Evolutionary conservation across 2,888 invertebrate species (phyloP), one percentile per base, ranked within the genome.

Genomic region (Bedellia somnulentella): DNA sequence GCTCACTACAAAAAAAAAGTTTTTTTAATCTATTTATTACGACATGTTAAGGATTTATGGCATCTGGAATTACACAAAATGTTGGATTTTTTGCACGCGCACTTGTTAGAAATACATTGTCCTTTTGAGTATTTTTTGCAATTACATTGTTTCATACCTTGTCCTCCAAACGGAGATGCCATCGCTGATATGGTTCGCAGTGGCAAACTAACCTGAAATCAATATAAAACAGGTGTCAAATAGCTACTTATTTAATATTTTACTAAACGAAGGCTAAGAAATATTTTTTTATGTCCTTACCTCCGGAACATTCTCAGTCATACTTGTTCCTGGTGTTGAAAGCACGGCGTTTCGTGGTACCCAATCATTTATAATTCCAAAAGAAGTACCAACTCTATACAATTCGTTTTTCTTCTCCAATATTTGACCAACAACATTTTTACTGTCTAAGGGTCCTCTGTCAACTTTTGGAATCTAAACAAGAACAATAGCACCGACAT

Each of bases 111-210:
- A 22, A 32, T 17, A 24, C 35, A 30, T 28, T 33, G 32, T 32
- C 30, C 32, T 10, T 32, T 35, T 21, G 16, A 30, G 28, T 30
- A 30, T 32, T 31, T 33, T 35, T 35, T 31, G 30, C 33, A 35
- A 24, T 33, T 33, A 29, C 35, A 33, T 27, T 33, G 35, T 24
- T 31, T 35, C 24, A 33, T 29, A 23, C 33, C 33, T 33, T 33
- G 35, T 27, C 35, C 35, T 10, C 35, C 31, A 33, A 35, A 35
- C 33, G 33, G 15, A 24, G 31, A 33, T 29, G 29, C 31, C 30
- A 30, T 35, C 18, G 29, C 23, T 14, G 33, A 25, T 22, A 33
- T 30, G 23, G 16, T 35, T 33, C 32, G 30, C 23, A 23, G 23
- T 23, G 29, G 29, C 16, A 29, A 29, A 15, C 15, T 29, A 23